These are phyloP conservation scores for Cottus gobio DNA, from an alignment of 2,113 vertebrate species.

Conservation along the genomic window DNA sequence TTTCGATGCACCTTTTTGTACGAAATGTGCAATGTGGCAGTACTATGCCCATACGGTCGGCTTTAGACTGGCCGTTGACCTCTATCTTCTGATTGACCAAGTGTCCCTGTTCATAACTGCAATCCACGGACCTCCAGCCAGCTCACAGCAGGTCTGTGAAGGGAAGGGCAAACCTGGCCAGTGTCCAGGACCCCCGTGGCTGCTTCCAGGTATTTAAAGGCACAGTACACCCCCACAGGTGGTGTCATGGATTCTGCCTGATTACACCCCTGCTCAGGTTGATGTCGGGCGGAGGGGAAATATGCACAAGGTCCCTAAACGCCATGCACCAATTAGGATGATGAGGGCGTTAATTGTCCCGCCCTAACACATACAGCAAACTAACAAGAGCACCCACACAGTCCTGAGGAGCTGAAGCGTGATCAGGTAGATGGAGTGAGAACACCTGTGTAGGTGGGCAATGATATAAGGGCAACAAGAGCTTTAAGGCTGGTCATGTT, in stretches of 20 bases:
- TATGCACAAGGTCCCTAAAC: not conserved
- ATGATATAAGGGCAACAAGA: not conserved
- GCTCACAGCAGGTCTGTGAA: too few relatives aligned
- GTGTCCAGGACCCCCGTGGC: too few relatives aligned
- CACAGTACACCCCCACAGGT: not conserved
- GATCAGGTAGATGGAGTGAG: not conserved
- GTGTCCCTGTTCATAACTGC: too few relatives aligned
- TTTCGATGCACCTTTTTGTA: not conserved
- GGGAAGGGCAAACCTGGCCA: too few relatives aligned
- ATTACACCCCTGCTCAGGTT: not conserved
- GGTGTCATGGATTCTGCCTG: not conserved
- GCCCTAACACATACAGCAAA: not conserved
- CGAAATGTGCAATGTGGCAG: not conserved
- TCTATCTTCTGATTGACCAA: too few relatives aligned
- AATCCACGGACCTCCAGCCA: too few relatives aligned
- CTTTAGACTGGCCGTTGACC: not conserved
- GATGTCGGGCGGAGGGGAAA: not conserved
- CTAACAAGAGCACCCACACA: not conserved
- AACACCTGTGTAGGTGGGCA: not conserved
- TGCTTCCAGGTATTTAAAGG: conserved; percentile 1
- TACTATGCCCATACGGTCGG: not conserved
- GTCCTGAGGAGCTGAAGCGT: not conserved
- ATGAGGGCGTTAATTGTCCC: not conserved
- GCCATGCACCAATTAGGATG: not conserved
- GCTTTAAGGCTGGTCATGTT: not conserved